phyloP scores from a whole-genome alignment of 2,797 vertebrate genomes.

The Tokudaia muenninki region DNA sequence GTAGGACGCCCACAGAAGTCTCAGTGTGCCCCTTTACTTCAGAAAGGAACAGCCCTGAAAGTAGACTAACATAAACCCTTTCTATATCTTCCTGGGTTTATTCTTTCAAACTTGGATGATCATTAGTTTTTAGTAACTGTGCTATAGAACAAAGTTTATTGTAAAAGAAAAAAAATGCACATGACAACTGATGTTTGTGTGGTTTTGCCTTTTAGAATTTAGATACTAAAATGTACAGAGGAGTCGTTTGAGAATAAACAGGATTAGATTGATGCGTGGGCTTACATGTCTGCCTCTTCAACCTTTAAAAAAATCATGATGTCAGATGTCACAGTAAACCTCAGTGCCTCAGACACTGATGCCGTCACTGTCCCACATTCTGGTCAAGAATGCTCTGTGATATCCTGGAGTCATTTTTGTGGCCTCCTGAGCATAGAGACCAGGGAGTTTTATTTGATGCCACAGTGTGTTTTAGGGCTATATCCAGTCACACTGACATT shows the following conservation, averaged over 20 bases:
- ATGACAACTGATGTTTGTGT: not conserved
- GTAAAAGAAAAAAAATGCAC: not conserved
- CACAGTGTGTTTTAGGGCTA: conserved; percentile 64
- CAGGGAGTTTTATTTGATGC: conserved; percentile 64
- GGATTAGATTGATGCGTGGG: conserved; percentile 39
- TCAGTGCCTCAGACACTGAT: conserved; percentile 74
- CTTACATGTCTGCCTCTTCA: conserved; percentile 54
- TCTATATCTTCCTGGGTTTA: conserved; percentile 16
- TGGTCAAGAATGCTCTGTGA: conserved; percentile 79
- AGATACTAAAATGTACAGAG: not conserved
- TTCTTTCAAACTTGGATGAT: not conserved
- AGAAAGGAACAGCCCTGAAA: not conserved
- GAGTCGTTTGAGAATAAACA: conserved; percentile 49
- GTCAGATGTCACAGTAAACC: conserved; percentile 76
- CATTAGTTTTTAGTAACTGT: conserved; percentile 18
- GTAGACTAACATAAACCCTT: conserved; percentile 3
- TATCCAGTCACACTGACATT: conserved; percentile 45
- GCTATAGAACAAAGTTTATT: not conserved
- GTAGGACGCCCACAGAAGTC: not conserved
- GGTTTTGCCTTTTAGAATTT: conserved; percentile 60
- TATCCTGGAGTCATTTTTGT: conserved; percentile 64
- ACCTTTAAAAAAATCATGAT: conserved; percentile 73
- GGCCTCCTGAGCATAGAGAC: conserved; percentile 22
- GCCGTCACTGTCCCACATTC: conserved; percentile 82
- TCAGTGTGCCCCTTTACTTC: conserved; percentile 2